phyloP scores from a whole-genome alignment of 2,113 vertebrate genomes.

The Heloderma charlesbogerti region DNA sequence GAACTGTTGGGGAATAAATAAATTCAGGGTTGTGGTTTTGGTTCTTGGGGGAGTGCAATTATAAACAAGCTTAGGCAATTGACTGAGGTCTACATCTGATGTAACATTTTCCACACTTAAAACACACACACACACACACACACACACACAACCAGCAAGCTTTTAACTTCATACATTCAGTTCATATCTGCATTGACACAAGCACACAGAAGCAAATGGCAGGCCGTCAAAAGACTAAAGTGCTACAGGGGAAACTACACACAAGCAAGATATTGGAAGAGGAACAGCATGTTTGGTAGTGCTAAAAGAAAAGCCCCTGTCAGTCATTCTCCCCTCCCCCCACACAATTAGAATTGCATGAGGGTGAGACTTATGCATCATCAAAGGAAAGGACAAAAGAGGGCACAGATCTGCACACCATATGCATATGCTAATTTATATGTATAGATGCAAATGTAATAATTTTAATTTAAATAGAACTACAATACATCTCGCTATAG shows the following conservation, averaged over 20 bases:
- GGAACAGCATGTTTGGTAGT: neutral
- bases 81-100: neutral
- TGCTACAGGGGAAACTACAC: neutral
- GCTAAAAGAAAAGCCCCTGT: neutral
- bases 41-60: neutral
- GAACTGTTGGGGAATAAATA: neutral
- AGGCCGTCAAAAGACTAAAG: neutral
- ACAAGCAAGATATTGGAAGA: neutral
- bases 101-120: slow-evolving; percentile 21
- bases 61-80: neutral
- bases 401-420: no score
- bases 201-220: neutral
- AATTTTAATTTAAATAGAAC: no score
- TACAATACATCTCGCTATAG: no score
- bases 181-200: neutral
- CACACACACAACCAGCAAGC: neutral
- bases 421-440: no score
- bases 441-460: no score
- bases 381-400: no score
- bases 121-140: neutral
- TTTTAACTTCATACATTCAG: neutral
- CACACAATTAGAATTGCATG: neutral
- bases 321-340: neutral
- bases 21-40: neutral
- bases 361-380: no score